Conservation (phyloP, 2,797 vertebrate genomes). For the Myotis pilosus region DNA sequence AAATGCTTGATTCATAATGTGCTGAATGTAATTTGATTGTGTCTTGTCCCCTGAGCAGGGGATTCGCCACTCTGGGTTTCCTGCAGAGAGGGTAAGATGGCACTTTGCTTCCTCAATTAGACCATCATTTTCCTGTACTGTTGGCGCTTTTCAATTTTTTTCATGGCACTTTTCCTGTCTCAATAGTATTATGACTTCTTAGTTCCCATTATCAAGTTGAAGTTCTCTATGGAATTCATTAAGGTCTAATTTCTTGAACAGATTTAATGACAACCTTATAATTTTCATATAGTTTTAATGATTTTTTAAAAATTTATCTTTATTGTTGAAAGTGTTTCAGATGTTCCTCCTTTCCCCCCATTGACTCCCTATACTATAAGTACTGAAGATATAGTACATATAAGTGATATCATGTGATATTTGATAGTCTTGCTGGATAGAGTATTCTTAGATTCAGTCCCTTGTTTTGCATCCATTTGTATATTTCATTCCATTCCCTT, state of each 20-base stretch:
- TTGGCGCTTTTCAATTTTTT: not conserved
- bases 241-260: not conserved
- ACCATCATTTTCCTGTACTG: not conserved
- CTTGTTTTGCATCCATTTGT: no score
- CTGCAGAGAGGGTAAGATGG: constrained; percentile 60
- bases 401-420: no score
- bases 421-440: no score
- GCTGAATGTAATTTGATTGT: constrained; percentile 45
- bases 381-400: no score
- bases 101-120: constrained; percentile 56
- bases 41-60: constrained; percentile 58
- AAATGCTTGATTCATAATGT: constrained; percentile 52
- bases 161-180: constrained; percentile 19
- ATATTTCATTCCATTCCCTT: no score
- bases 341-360: not conserved
- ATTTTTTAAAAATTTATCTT: not conserved
- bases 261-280: not conserved
- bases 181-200: not conserved
- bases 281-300: not conserved
- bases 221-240: constrained; percentile 30
- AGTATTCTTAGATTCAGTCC: no score
- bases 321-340: not conserved
- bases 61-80: constrained; percentile 50
- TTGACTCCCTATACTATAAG: not conserved
- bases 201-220: not conserved